Percentiles rank a stretch among this genome's conserved stretches.
Evolutionary conservation across 2,888 invertebrate species (phyloP).

Genomic region (Plutella xylostella): DNA sequence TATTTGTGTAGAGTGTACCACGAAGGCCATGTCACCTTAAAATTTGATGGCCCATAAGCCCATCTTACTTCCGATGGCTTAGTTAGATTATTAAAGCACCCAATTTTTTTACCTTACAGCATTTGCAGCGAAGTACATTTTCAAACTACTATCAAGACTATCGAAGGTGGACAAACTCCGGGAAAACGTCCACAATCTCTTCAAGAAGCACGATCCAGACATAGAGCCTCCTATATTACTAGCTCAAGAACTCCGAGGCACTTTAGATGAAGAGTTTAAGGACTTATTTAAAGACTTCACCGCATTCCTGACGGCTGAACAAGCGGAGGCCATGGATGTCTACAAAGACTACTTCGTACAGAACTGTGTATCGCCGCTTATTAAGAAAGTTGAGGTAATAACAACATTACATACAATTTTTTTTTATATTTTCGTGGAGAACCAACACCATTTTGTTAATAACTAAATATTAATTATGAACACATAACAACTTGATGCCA

Average conservation of each 20-base stretch:
- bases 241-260: not conserved
- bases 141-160: not conserved
- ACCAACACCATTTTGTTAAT: too few species aligned
- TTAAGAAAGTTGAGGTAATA: slow-evolving; percentile 40
- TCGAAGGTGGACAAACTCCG: not conserved
- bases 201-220: too few species aligned
- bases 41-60: not conserved
- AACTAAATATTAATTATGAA: too few species aligned
- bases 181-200: not conserved
- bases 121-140: not conserved
- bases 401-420: not conserved
- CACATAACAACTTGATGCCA: too few species aligned
- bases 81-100: not conserved
- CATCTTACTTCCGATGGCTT: not conserved
- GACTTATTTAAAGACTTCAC: slow-evolving; percentile 34
- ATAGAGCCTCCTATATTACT: too few species aligned
- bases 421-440: too few species aligned
- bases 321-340: slow-evolving; percentile 35
- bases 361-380: slow-evolving; percentile 31
- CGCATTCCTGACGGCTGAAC: slow-evolving; percentile 43
- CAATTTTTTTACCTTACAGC: not conserved
- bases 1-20: too few species aligned
- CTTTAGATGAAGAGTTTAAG: not conserved
- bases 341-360: slow-evolving; percentile 46
- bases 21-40: too few species aligned